These are phyloP conservation scores for Planococcus citri DNA, from an alignment of 1,140 invertebrate genomes.

Conservation along the genomic window DNA sequence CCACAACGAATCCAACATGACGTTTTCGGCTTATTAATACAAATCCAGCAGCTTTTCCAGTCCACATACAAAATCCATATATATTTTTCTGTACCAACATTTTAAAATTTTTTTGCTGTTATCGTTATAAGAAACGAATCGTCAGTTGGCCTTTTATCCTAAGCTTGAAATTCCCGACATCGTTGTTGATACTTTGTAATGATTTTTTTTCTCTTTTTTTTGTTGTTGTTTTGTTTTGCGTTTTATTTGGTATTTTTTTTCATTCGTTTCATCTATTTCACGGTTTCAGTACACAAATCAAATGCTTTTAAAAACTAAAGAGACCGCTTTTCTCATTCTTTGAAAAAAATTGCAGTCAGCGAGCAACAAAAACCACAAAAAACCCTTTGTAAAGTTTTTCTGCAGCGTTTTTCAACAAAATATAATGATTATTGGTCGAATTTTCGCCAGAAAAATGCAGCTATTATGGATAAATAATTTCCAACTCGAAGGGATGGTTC, in stretches of 20 bases:
- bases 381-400: background rate
- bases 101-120: too few species aligned
- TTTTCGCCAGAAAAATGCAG: too few species aligned
- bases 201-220: background rate
- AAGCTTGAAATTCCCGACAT: background rate
- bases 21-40: too few species aligned
- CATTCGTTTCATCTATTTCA: background rate
- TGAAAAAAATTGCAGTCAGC: background rate
- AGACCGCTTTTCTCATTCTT: background rate
- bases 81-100: too few species aligned
- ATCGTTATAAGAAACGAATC: too few species aligned
- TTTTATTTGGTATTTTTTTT: background rate
- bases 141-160: background rate
- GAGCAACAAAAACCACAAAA: background rate
- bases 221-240: background rate
- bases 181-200: background rate
- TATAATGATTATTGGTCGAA: background rate
- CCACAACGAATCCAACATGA: too few species aligned
- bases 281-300: background rate
- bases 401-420: background rate
- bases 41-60: too few species aligned
- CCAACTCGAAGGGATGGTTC: too few species aligned
- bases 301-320: background rate
- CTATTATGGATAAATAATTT: too few species aligned
- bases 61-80: too few species aligned